Conservation (phyloP, 92 coral and sea anemone species). For the Porites evermanni region DNA sequence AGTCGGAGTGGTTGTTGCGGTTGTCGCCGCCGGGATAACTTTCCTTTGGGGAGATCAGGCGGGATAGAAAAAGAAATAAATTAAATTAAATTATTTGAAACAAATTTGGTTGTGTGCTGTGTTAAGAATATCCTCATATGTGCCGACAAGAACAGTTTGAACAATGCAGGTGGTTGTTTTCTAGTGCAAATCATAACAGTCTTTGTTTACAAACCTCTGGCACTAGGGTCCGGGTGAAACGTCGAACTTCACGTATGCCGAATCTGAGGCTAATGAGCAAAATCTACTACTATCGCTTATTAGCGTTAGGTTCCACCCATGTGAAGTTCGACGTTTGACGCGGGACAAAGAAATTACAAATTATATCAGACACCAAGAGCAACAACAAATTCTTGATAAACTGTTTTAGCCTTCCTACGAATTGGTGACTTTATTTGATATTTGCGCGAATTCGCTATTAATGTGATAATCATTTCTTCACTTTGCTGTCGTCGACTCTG, state of each 20-base stretch:
- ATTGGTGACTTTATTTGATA: too few relatives aligned
- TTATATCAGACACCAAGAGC: too few relatives aligned
- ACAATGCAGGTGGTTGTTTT: too few relatives aligned
- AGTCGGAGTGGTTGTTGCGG: conserved; percentile 69
- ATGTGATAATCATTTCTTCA: too few relatives aligned
- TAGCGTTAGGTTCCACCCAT: neutral
- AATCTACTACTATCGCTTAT: neutral
- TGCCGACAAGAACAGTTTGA: too few relatives aligned
- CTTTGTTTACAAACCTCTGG: too few relatives aligned
- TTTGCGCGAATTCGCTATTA: too few relatives aligned
- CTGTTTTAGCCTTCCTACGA: too few relatives aligned
- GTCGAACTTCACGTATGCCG: neutral
- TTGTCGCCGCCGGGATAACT: conserved; percentile 77
- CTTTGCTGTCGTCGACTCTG: too few relatives aligned
- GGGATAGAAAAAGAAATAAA: conserved; percentile 7
- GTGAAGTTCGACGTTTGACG: neutral
- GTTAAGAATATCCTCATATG: neutral
- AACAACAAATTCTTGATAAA: too few relatives aligned
- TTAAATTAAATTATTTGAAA: neutral
- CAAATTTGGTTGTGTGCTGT: neutral
- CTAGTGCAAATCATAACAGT: too few relatives aligned
- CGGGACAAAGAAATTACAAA: neutral
- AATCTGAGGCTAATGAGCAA: neutral
- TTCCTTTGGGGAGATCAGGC: conserved; percentile 78
- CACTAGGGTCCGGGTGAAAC: neutral